phyloP scores from a whole-genome alignment of 1,140 invertebrate species.

The Elymnias hypermnestra region DNA sequence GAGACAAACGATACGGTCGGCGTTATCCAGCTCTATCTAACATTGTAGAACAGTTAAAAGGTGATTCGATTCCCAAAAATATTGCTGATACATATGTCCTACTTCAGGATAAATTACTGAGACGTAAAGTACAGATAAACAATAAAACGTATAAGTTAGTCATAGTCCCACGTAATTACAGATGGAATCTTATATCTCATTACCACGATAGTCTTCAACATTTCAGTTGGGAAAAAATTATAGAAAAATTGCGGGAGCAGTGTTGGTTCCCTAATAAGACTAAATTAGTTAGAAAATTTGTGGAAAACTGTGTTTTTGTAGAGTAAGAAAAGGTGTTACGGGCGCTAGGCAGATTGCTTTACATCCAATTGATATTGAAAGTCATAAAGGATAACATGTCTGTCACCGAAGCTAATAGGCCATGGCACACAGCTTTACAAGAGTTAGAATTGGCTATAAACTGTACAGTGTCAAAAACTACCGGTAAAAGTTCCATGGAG shows the following conservation, averaged over 20 bases:
- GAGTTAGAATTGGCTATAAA: no score
- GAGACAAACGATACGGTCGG: no score
- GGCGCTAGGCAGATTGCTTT: conserved; percentile 27
- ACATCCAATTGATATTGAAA: no score
- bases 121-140: conserved; percentile 7
- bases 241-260: conserved; percentile 28
- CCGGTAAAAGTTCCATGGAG: no score
- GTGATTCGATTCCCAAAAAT: no score
- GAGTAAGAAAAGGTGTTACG: conserved; percentile 18
- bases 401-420: no score
- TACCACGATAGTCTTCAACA: conserved; percentile 30
- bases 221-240: conserved; percentile 30
- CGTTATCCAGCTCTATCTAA: no score
- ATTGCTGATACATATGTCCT: no score
- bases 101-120: conserved; percentile 14
- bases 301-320: conserved; percentile 29
- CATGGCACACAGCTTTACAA: no score
- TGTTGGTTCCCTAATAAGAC: conserved; percentile 34
- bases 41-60: no score
- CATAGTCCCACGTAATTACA: conserved; percentile 29
- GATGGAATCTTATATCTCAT: conserved; percentile 36
- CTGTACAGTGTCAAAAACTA: no score
- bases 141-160: conserved; percentile 8
- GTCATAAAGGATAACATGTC: no score
- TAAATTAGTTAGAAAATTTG: conserved; percentile 20